phyloP scores from a whole-genome alignment of 1,140 invertebrate species.

The Nasonia vitripennis region DNA sequence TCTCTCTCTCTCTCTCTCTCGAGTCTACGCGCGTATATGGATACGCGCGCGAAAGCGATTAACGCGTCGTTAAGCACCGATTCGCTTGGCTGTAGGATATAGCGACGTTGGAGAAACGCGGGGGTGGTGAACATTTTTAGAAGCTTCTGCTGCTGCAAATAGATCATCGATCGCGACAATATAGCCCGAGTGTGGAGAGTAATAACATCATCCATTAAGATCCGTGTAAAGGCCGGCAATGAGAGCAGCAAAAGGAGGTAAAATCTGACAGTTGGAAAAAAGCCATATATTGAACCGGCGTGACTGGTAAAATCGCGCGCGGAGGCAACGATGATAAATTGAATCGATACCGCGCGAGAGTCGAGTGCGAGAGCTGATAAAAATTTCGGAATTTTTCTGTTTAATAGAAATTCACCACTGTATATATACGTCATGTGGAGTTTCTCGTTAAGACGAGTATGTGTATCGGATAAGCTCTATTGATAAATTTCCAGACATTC shows the following conservation, averaged over 20 bases:
- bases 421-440: no score
- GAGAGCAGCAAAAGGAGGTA: neutral
- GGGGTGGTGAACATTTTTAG: no score
- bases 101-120: no score
- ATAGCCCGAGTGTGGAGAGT: neutral
- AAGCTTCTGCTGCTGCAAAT: no score
- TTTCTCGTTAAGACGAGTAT: no score
- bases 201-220: neutral
- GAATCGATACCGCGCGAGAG: neutral
- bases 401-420: constrained; percentile 8
- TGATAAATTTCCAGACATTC: no score
- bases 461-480: no score
- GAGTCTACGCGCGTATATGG: no score
- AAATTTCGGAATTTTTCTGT: neutral
- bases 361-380: no score
- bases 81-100: neutral
- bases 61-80: constrained; percentile 3
- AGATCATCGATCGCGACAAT: no score
- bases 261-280: neutral
- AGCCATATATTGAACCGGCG: neutral
- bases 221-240: neutral
- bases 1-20: no score
- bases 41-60: constrained; percentile 15
- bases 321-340: constrained; percentile 14
- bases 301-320: constrained; percentile 19